phyloP scores from a whole-genome alignment of 2,797 vertebrate species.

The Tympanoctomys barrerae region DNA sequence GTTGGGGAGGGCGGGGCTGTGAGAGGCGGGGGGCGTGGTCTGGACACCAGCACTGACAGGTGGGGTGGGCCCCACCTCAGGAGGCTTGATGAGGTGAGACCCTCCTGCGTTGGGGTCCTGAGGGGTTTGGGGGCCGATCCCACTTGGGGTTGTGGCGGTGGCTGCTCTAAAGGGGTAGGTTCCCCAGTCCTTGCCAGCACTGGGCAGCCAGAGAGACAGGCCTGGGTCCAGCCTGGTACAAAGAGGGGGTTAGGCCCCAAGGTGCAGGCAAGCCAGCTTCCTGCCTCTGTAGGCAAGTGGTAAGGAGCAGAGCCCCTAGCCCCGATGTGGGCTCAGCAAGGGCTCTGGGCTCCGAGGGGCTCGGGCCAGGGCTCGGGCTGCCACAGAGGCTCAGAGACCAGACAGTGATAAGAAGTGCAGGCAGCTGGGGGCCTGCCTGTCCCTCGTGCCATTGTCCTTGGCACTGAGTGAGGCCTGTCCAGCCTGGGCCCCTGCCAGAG shows the following conservation, averaged over 20 bases:
- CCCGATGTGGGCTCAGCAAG: not conserved
- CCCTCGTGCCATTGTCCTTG: not conserved
- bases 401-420: not conserved
- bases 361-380: not conserved
- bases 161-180: not conserved
- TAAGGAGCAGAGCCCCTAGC: not conserved
- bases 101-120: not conserved
- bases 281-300: not conserved
- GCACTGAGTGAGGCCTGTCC: not conserved
- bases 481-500: not conserved
- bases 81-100: not conserved
- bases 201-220: slow-evolving; percentile 42
- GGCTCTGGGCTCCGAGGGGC: not conserved
- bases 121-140: slow-evolving; percentile 35
- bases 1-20: not conserved
- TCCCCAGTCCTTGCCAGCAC: slow-evolving; percentile 8
- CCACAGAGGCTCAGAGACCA: slow-evolving; percentile 1
- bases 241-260: not conserved
- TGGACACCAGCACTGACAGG: slow-evolving; percentile 41
- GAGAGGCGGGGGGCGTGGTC: slow-evolving; percentile 16
- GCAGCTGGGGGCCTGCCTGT: not conserved
- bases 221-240: slow-evolving; percentile 14
- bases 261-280: not conserved
- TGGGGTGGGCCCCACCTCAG: not conserved
- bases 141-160: not conserved